Base-by-base conservation (phyloP, 1,140 invertebrate species). In the Pogonomyrmex barbatus region DNA sequence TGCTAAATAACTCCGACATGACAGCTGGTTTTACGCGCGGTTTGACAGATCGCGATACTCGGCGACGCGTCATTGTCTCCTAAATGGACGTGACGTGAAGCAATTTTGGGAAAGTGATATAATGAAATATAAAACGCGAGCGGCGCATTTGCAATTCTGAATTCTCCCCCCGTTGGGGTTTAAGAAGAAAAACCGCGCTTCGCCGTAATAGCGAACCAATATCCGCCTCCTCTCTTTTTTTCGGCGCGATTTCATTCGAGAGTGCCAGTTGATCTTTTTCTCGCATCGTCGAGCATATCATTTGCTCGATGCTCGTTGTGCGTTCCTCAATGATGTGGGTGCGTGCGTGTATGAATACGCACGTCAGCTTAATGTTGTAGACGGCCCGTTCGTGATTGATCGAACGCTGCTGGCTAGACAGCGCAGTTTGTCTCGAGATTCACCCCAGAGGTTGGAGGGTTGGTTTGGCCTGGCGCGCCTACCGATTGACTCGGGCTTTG, bases 361-460 rank as follows among this genome's bases (percentile, higher is more conserved):
- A 62, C 76, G 54, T 79, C 65, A 71, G 78, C 62, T 86, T 86
- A 86, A 83, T 86, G 70, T 67, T 14, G 36, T 76, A 85, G 70
- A 58, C 60, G 60, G 17, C 75, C 52, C 17, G 47, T 50, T 68
- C 67, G 83, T 88, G 88, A 90, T 90, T 84, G 89, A 89, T 90
- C 88, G 88, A 78, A 78, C 71, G 47, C 60, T 70, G 63, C 54
- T 24, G 85, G 58, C 88, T 63, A 68, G 71, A 76, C 85, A 87
- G 81, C 75, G 85, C 85, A 86, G 88, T 90, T 90, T 83, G 89
- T 84, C 84, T 89, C 83, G 70, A 71, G 65, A 47, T 54, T 71
- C 84, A 67, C 36, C 82, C 78, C 60, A 4, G 60, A 73, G 88
- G 54, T 62, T 84, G 62, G 85, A 50, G 85, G 77, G 71, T 82